These are phyloP conservation scores for Torymus aiolomorphi DNA, from an alignment of 2,888 invertebrate genomes.

Conservation along the genomic window DNA sequence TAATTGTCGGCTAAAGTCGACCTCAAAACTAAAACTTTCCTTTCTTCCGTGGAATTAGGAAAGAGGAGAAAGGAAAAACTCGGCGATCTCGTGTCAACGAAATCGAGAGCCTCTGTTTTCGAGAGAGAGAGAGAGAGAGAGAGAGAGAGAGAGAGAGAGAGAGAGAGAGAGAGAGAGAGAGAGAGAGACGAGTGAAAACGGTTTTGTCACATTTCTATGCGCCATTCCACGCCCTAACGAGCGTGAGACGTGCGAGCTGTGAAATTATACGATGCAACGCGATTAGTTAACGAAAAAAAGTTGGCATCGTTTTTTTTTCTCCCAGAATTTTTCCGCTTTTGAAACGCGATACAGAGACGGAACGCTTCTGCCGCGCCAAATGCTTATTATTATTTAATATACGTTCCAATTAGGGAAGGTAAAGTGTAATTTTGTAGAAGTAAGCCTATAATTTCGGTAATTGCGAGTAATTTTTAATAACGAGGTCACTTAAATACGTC, in stretches of 20 bases:
- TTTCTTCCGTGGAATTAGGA: neutral
- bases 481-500: too few species aligned
- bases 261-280: slow-evolving; percentile 10
- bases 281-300: slow-evolving; percentile 15
- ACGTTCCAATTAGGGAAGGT: slow-evolving; percentile 4
- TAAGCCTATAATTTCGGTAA: too few species aligned
- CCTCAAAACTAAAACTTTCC: too few species aligned
- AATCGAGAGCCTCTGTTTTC: slow-evolving; percentile 15
- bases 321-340: slow-evolving; percentile 1
- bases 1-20: too few species aligned
- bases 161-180: neutral
- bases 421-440: neutral
- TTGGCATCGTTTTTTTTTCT: neutral
- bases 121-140: neutral
- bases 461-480: too few species aligned
- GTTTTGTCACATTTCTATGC: neutral
- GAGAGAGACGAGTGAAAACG: neutral
- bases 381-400: neutral
- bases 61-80: slow-evolving; percentile 9
- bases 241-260: neutral
- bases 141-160: neutral
- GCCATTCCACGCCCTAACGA: neutral
- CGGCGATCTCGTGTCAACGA: slow-evolving; percentile 25
- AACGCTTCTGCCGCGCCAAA: neutral
- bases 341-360: neutral